phyloP scores from a whole-genome alignment of 2,113 vertebrate species.

The Lates calcarifer region DNA sequence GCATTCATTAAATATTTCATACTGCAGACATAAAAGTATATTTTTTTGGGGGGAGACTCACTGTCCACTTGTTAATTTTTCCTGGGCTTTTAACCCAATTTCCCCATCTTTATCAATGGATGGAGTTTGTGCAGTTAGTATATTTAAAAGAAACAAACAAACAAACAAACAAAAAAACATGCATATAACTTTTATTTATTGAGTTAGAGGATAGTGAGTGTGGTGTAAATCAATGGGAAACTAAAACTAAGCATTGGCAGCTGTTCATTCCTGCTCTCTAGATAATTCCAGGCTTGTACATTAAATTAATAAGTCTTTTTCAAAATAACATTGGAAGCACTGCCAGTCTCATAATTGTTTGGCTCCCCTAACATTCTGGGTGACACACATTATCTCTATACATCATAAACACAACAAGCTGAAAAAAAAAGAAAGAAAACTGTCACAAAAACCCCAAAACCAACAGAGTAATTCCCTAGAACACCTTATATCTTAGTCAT shows the following conservation, averaged over 20 bases:
- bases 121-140: not conserved
- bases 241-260: constrained; percentile 4
- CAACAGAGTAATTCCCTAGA: constrained; percentile 7
- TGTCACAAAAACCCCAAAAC: not conserved
- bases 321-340: too few species aligned
- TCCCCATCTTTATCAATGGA: not conserved
- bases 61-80: not conserved
- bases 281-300: not conserved
- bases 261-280: not conserved
- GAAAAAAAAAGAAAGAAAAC: not conserved
- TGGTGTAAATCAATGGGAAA: too few species aligned
- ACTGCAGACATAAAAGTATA: not conserved
- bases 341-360: not conserved
- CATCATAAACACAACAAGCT: not conserved
- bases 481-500: constrained; percentile 4
- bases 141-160: too few species aligned
- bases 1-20: not conserved
- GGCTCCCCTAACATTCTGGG: not conserved
- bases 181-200: not conserved
- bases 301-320: too few species aligned
- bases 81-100: not conserved
- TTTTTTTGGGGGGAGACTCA: not conserved
- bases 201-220: too few species aligned
- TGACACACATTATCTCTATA: not conserved
- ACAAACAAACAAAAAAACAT: too few species aligned